phyloP scores from a whole-genome alignment of 2,113 vertebrate genomes.

The Pelobates fuscus region DNA sequence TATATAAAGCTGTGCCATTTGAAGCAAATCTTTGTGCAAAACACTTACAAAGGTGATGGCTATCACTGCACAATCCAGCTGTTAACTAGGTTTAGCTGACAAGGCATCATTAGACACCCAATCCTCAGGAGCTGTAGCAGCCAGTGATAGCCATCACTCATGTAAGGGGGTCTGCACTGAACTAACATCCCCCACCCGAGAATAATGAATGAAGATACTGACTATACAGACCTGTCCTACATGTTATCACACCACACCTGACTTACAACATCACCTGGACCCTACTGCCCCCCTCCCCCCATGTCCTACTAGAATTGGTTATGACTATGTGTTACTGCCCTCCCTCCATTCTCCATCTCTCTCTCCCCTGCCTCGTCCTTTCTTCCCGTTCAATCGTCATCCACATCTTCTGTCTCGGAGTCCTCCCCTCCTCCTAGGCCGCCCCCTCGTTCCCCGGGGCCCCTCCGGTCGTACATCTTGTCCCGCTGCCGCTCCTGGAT shows the following conservation, averaged over 20 bases:
- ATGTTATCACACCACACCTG: too few species aligned
- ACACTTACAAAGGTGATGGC: too few species aligned
- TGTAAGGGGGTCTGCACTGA: too few species aligned
- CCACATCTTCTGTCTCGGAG: conserved; percentile 89
- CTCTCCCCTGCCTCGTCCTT: conserved; percentile 25
- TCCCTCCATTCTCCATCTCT: conserved; percentile 37
- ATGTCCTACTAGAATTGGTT: background rate
- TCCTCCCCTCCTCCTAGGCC: conserved; percentile 74
- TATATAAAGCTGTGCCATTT: too few species aligned
- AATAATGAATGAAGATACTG: background rate
- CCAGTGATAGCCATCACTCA: too few species aligned
- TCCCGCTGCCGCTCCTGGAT: conserved; percentile 92
- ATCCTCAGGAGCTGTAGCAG: too few species aligned
- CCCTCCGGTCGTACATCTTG: conserved; percentile 83
- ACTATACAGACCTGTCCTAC: background rate
- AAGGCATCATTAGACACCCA: too few species aligned
- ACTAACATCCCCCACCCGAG: too few species aligned
- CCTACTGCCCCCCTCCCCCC: conserved; percentile 8
- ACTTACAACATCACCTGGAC: background rate
- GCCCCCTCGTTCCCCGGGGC: conserved; percentile 59
- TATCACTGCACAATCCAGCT: too few species aligned
- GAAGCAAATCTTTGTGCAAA: too few species aligned
- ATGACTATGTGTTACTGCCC: conserved; percentile 9
- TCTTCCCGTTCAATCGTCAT: conserved; percentile 81
- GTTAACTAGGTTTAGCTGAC: too few species aligned